Evolutionary conservation across 2,113 vertebrate species (phyloP).

Genomic region (Uria aalge): DNA sequence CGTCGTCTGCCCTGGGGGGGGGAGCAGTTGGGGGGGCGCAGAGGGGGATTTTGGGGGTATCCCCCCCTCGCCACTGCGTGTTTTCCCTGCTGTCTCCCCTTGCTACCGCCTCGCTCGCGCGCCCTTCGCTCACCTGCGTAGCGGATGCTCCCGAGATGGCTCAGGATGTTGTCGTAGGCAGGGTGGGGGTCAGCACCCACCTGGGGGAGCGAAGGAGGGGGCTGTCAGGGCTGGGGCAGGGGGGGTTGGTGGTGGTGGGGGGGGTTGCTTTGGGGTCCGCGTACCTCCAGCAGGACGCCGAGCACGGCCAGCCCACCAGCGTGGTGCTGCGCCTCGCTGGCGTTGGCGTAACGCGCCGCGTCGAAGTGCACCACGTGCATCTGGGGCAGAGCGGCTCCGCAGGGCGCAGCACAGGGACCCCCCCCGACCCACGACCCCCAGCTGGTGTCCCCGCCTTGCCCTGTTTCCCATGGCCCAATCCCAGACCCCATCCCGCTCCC

Average conservation of each 20-base stretch:
- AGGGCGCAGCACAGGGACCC: too few species aligned
- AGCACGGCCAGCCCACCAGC: conserved; percentile 85
- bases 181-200: conserved; percentile 77
- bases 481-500: too few species aligned
- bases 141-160: conserved; percentile 78
- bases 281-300: conserved; percentile 85
- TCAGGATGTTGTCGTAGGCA: conserved; percentile 82
- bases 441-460: too few species aligned
- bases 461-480: too few species aligned
- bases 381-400: conserved; percentile 50
- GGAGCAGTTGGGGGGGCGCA: neutral
- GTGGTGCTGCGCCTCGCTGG: conserved; percentile 76
- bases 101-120: neutral
- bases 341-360: conserved; percentile 76
- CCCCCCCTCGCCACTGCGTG: rapidly evolving
- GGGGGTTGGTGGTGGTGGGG: too few species aligned
- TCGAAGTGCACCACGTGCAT: conserved; percentile 91
- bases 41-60: neutral
- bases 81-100: neutral
- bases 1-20: conserved; percentile 75
- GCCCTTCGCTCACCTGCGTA: conserved; percentile 74
- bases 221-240: neutral
- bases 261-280: neutral
- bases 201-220: conserved; percentile 30
- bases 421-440: neutral